Conservation (phyloP, 35 echinoderm and acorn worm species). For the Ophioderma brevispina region DNA sequence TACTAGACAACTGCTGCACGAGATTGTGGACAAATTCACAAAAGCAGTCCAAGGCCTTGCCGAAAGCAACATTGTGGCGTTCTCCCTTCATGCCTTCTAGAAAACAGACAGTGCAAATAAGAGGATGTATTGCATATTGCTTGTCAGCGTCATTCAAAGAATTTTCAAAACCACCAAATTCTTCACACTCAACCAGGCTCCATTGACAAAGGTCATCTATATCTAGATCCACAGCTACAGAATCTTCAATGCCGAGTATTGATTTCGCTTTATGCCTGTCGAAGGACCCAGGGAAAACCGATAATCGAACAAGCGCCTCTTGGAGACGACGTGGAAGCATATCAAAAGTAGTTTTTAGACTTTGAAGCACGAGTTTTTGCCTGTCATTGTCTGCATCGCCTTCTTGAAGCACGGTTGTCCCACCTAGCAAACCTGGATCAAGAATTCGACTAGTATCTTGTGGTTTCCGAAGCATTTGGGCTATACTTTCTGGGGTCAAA, state of each 20-base stretch:
- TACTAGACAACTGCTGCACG: neutral
- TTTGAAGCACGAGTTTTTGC: slow-evolving; percentile 25
- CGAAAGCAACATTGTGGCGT: slow-evolving; percentile 5
- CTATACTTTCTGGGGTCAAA: neutral
- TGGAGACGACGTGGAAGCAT: slow-evolving; percentile 26
- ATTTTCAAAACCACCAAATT: neutral
- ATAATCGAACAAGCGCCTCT: slow-evolving; percentile 21
- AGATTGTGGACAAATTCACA: neutral
- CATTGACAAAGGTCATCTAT: slow-evolving; percentile 18
- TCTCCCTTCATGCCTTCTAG: slow-evolving; percentile 3
- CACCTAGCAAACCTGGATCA: slow-evolving; percentile 5
- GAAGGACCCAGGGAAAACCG: slow-evolving; percentile 50
- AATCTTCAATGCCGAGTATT: slow-evolving; percentile 11
- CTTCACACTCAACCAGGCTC: slow-evolving; percentile 38
- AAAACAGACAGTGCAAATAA: slow-evolving; percentile 40
- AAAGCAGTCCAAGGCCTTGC: neutral
- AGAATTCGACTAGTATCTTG: neutral
- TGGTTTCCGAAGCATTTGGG: slow-evolving; percentile 18
- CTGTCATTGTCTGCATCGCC: neutral
- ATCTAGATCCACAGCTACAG: slow-evolving; percentile 3
- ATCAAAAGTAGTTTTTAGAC: slow-evolving; percentile 33
- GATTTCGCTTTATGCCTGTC: slow-evolving; percentile 10
- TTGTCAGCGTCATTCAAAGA: neutral
- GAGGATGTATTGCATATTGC: slow-evolving; percentile 48
- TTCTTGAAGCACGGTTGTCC: neutral